Percentiles rank a stretch among this genome's conserved stretches.
These are phyloP conservation scores for Diarsia brunnea DNA, from an alignment of 2,888 invertebrate species.

Conservation along the genomic window DNA sequence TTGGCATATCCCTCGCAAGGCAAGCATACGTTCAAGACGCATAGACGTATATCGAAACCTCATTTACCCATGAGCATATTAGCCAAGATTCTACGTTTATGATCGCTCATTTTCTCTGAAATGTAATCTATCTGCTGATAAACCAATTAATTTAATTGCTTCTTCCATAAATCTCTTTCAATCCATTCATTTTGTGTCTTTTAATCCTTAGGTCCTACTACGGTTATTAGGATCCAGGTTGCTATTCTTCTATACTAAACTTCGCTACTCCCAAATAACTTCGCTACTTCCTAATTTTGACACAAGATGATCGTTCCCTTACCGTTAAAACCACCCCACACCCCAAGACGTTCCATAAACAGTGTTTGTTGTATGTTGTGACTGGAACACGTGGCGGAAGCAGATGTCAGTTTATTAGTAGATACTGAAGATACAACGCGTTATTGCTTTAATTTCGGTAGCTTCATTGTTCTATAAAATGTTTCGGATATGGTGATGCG, in stretches of 20 bases:
- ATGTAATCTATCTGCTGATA: neutral
- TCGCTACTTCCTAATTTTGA: neutral
- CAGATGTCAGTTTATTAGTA: slow-evolving; percentile 72
- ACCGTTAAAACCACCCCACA: slow-evolving; percentile 28
- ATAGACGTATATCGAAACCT: no score
- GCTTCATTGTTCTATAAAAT: slow-evolving; percentile 30
- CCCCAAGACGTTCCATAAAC: slow-evolving; percentile 62
- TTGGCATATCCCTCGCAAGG: no score
- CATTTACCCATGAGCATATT: no score
- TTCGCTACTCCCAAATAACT: neutral
- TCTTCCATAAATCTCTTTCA: neutral
- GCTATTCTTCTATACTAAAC: neutral
- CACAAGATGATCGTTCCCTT: slow-evolving; percentile 1
- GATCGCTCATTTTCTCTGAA: neutral
- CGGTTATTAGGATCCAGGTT: neutral
- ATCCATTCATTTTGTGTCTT: neutral
- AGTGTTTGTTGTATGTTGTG: slow-evolving; percentile 60
- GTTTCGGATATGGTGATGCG: neutral
- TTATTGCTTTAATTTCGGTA: slow-evolving; percentile 38
- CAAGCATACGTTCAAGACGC: no score
- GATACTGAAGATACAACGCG: slow-evolving; percentile 40
- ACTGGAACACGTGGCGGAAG: slow-evolving; percentile 80
- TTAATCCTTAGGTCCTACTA: neutral
- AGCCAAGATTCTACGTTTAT: neutral
- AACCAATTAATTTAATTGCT: neutral